These are phyloP conservation scores for Margarornis squamiger DNA, from an alignment of 2,797 vertebrate species.

Conservation along the genomic window DNA sequence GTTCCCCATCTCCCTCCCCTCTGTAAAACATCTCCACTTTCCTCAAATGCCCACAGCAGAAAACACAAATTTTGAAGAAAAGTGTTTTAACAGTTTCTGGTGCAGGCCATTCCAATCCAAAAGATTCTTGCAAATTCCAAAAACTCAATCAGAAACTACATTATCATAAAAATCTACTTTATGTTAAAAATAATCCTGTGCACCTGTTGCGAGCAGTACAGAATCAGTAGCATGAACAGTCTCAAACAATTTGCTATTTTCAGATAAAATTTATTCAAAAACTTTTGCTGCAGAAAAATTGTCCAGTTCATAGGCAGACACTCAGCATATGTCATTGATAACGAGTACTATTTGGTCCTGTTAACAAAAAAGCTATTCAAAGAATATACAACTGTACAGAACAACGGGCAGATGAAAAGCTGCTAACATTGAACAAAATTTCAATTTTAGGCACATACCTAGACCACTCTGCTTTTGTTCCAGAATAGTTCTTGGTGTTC, in stretches of 20 bases:
- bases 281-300: background rate
- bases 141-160: background rate
- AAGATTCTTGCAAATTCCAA: background rate
- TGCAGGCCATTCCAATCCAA: background rate
- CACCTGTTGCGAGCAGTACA: background rate
- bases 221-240: background rate
- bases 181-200: background rate
- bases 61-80: background rate
- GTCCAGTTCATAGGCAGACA: background rate
- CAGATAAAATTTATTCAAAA: background rate
- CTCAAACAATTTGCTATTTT: background rate
- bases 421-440: background rate
- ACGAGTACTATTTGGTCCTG: slow-evolving; percentile 46
- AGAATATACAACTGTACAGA: slow-evolving; percentile 13
- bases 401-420: background rate
- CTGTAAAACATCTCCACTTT: background rate
- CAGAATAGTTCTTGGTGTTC: slow-evolving; percentile 81
- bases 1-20: background rate
- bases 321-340: background rate
- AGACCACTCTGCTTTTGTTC: slow-evolving; percentile 86
- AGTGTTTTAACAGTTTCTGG: slow-evolving; percentile 19
- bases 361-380: slow-evolving; percentile 17
- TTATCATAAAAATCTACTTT: background rate
- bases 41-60: background rate
- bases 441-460: slow-evolving; percentile 80